A percentile compares a stretch with the other conserved stretches of the same genome.
Evolutionary conservation across 2,888 invertebrate genomes (phyloP).

Genomic region (Neuroscelio doddi): DNA sequence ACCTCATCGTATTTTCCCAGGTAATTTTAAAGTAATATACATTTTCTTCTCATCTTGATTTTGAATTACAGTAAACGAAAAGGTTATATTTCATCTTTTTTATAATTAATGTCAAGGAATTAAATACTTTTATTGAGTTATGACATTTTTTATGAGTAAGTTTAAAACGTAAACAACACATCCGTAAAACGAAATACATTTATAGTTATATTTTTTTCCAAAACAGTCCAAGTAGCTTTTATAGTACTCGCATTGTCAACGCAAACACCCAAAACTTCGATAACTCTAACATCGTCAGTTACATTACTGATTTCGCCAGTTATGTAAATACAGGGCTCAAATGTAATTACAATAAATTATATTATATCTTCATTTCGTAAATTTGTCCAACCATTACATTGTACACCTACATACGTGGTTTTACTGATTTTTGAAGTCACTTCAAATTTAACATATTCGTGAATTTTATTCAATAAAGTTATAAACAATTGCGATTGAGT

Average conservation of each 20-base stretch:
- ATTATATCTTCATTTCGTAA: constrained; percentile 51
- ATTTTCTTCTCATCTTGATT: constrained; percentile 31
- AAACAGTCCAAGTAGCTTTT: constrained; percentile 44
- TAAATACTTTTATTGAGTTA: constrained; percentile 31
- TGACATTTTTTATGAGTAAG: constrained; percentile 50
- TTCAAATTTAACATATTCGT: constrained; percentile 39
- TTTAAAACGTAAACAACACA: constrained; percentile 52
- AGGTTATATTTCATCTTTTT: constrained; percentile 50
- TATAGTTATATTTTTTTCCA: constrained; percentile 48
- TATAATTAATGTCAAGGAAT: constrained; percentile 40
- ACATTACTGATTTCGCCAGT: constrained; percentile 45
- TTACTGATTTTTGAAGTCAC: constrained; percentile 41
- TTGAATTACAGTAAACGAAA: constrained; percentile 42
- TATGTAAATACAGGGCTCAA: constrained; percentile 53
- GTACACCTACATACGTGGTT: constrained; percentile 42
- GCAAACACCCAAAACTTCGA: constrained; percentile 49
- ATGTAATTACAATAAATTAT: constrained; percentile 54
- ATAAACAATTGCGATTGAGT: constrained; percentile 36
- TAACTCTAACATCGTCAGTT: constrained; percentile 44
- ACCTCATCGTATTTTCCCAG: constrained; percentile 47
- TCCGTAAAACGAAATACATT: constrained; percentile 49
- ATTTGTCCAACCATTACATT: constrained; percentile 45
- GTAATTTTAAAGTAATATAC: constrained; percentile 41
- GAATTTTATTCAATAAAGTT: constrained; percentile 33
- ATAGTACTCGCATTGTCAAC: constrained; percentile 50